phyloP scores from a whole-genome alignment of 2,797 vertebrate species.

The Scleropages formosus region DNA sequence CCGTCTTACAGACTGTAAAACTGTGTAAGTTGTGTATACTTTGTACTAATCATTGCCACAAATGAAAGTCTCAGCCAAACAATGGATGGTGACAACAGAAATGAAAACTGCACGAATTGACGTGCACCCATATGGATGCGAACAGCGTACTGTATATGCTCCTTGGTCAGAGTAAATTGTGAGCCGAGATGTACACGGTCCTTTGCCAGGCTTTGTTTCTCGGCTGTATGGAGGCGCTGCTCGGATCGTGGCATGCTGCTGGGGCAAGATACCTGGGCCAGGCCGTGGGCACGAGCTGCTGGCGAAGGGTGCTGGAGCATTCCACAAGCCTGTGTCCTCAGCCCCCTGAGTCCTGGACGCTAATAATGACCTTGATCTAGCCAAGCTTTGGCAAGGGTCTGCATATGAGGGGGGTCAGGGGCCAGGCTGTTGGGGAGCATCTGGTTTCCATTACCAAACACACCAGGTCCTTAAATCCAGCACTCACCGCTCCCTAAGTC shows the following conservation, averaged over 20 bases:
- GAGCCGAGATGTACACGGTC: not conserved
- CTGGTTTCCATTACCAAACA: conserved; percentile 55
- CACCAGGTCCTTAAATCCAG: conserved; percentile 45
- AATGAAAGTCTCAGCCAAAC: no score
- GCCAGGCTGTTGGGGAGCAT: conserved; percentile 34
- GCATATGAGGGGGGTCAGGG: conserved; percentile 11
- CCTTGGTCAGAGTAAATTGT: not conserved
- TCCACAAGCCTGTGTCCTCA: not conserved
- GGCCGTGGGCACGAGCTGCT: not conserved
- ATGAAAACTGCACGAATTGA: no score
- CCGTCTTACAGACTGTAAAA: no score
- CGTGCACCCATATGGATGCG: no score
- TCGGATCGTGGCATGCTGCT: not conserved
- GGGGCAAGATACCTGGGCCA: not conserved
- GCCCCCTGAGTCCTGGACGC: conserved; percentile 2
- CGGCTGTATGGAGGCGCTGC: not conserved
- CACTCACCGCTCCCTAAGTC: conserved; percentile 38
- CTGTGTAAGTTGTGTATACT: no score
- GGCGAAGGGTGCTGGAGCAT: not conserved
- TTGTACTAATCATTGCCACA: no score
- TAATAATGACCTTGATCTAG: conserved; percentile 34
- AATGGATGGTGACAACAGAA: no score
- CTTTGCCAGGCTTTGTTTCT: not conserved
- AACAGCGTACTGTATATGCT: not conserved
- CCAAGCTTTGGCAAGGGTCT: conserved; percentile 32